phyloP scores from a whole-genome alignment of 2,888 invertebrate species.

The Chymomyza caudatula region DNA sequence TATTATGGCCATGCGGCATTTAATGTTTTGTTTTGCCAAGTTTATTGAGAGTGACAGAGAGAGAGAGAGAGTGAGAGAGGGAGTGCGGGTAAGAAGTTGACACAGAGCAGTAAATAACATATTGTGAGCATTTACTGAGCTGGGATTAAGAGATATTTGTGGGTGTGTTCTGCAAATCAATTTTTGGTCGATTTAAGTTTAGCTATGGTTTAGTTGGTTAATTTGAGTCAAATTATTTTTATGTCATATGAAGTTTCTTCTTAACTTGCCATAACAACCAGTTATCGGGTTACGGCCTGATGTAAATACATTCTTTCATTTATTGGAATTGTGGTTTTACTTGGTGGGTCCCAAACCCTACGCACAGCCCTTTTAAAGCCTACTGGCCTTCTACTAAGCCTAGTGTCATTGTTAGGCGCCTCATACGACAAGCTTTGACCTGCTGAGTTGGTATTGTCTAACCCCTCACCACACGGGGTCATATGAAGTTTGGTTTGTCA shows the following conservation, averaged over 20 bases:
- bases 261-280: too few species aligned
- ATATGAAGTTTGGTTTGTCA: too few species aligned
- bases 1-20: constrained; percentile 21
- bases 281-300: too few species aligned
- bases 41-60: background rate
- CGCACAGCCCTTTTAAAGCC: too few species aligned
- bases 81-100: background rate
- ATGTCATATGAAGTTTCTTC: background rate
- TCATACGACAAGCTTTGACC: too few species aligned
- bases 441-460: too few species aligned
- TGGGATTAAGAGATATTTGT: constrained; percentile 27
- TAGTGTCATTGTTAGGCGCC: too few species aligned
- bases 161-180: background rate
- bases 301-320: too few species aligned
- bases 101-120: background rate
- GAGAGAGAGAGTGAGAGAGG: background rate
- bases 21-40: constrained; percentile 34
- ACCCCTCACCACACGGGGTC: too few species aligned
- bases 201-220: background rate
- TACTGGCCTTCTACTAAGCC: too few species aligned
- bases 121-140: background rate
- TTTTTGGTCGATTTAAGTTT: background rate
- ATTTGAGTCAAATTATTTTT: background rate
- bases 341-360: too few species aligned
- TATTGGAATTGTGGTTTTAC: too few species aligned